Evolutionary conservation across 2,113 vertebrate species (phyloP).

Genomic region (Polyodon spathula): DNA sequence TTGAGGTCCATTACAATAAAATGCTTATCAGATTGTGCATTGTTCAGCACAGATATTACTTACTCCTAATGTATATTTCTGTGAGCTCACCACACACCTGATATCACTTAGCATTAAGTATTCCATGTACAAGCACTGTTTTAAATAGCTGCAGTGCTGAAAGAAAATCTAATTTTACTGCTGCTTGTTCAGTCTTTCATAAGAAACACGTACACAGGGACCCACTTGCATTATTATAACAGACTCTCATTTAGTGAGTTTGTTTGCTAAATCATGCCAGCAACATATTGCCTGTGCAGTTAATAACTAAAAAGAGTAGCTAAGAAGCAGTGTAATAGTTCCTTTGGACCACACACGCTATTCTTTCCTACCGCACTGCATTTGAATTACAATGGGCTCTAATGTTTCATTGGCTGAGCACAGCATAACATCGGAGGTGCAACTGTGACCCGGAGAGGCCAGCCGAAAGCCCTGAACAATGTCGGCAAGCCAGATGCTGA

Average conservation of each 20-base stretch:
- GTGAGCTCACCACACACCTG: too few species aligned
- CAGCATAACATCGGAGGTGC: slow-evolving; percentile 1
- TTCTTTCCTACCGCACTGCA: slow-evolving; percentile 12
- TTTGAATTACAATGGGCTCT: not conserved
- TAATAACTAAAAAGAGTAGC: not conserved
- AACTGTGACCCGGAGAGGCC: not conserved
- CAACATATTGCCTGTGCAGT: not conserved
- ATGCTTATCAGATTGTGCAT: too few species aligned
- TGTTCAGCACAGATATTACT: too few species aligned
- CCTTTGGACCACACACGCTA: not conserved
- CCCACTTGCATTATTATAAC: not conserved
- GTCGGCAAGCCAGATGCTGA: slow-evolving; percentile 9
- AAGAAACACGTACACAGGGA: not conserved
- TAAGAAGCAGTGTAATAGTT: slow-evolving; percentile 2
- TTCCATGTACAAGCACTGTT: too few species aligned
- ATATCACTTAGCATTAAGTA: too few species aligned
- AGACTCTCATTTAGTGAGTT: slow-evolving; percentile 5
- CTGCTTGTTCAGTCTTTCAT: too few species aligned
- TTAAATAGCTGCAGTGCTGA: too few species aligned
- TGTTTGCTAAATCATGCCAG: not conserved
- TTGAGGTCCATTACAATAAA: too few species aligned
- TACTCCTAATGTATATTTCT: too few species aligned
- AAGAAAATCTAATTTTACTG: too few species aligned
- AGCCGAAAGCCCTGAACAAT: slow-evolving; percentile 5
- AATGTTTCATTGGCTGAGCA: not conserved